Conservation (phyloP, 2,113 vertebrate genomes). For the Ictidomys tridecemlineatus region DNA sequence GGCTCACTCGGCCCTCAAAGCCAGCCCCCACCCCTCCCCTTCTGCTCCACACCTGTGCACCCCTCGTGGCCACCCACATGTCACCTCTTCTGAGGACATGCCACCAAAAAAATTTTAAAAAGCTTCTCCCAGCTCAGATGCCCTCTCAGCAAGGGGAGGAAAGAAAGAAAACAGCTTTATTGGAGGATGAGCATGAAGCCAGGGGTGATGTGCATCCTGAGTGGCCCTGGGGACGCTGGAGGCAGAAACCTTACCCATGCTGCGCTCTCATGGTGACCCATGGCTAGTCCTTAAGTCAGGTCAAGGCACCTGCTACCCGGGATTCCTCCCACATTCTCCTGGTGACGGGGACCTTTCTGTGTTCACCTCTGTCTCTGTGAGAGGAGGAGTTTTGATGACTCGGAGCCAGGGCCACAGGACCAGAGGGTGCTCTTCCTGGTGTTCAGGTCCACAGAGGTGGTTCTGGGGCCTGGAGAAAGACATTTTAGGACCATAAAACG, state of each 20-base stretch:
- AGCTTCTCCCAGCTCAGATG: background rate
- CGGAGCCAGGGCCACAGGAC: background rate
- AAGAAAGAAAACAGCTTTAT: too few relatives aligned
- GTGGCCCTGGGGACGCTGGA: too few relatives aligned
- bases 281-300: background rate
- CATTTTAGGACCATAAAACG: background rate
- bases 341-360: background rate
- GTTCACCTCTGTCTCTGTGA: background rate
- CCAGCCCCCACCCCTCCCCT: rapidly evolving
- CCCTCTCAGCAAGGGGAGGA: background rate
- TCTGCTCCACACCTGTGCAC: rapidly evolving
- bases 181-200: background rate
- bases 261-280: rapidly evolving
- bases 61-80: background rate
- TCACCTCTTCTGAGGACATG: background rate
- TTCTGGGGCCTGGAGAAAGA: background rate
- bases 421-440: background rate
- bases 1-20: background rate
- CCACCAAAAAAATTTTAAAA: background rate
- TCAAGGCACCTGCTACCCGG: too few relatives aligned
- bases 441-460: background rate
- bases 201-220: too few relatives aligned
- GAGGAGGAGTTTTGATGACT: background rate
- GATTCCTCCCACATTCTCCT: background rate
- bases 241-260: background rate